Conservation (phyloP, 2,113 vertebrate genomes). For the Psilopogon haemacephalus region DNA sequence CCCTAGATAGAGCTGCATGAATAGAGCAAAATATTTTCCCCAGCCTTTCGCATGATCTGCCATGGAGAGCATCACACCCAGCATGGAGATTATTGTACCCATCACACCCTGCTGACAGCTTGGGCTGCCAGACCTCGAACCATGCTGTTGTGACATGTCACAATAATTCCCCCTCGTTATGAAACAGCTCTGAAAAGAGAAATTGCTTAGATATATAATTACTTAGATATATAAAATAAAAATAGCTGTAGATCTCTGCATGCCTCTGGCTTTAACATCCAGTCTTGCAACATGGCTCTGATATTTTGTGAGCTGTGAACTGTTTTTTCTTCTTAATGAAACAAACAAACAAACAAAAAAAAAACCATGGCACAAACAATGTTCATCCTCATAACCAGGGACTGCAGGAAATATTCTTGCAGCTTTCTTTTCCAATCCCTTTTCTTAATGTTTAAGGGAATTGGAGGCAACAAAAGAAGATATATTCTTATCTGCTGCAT, state of each 20-base stretch:
- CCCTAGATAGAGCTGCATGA: background rate
- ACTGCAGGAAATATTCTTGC: background rate
- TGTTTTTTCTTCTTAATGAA: background rate
- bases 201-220: background rate
- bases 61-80: no score
- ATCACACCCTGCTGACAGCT: no score
- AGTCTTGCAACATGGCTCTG: fast-evolving
- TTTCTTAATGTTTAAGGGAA: background rate
- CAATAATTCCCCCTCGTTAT: no score
- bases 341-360: no score
- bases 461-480: background rate
- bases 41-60: background rate
- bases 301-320: fast-evolving
- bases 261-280: background rate
- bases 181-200: background rate
- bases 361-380: fast-evolving
- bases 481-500: fast-evolving
- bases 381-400: no score
- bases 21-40: background rate
- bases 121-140: background rate
- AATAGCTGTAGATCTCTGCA: fast-evolving
- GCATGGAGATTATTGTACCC: no score
- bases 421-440: background rate
- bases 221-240: background rate
- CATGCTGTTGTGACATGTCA: fast-evolving